Conservation (phyloP, 53 echinoderm and acorn worm genomes). For the Paelopatides confundens region DNA sequence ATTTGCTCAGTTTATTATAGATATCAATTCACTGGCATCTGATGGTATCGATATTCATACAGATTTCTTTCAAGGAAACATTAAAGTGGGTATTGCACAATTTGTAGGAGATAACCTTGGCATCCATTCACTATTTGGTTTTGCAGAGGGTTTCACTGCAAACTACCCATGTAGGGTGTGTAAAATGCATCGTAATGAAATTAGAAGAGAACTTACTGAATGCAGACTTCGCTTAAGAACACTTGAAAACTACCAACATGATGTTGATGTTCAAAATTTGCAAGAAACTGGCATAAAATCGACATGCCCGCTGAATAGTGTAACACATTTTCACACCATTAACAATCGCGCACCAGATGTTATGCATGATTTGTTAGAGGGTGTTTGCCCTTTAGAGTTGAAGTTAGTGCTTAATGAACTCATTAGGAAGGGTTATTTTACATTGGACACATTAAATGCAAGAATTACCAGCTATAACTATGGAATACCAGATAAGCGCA, state of each 20-base stretch:
- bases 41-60: slow-evolving; percentile 47
- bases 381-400: slow-evolving; percentile 56
- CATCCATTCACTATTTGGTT: slow-evolving; percentile 41
- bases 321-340: slow-evolving; percentile 35
- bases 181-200: slow-evolving; percentile 45
- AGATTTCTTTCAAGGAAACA: slow-evolving; percentile 28
- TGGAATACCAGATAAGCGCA: slow-evolving; percentile 44
- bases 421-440: slow-evolving; percentile 46
- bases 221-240: background rate
- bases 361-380: slow-evolving; percentile 62
- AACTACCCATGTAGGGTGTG: slow-evolving; percentile 60
- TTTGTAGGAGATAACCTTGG: slow-evolving; percentile 63
- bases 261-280: background rate
- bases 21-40: slow-evolving; percentile 25
- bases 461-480: slow-evolving; percentile 60
- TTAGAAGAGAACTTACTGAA: background rate
- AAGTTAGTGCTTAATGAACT: slow-evolving; percentile 49
- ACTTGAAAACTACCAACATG: slow-evolving; percentile 15
- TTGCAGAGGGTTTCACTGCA: slow-evolving; percentile 53
- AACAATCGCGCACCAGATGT: slow-evolving; percentile 53
- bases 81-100: slow-evolving; percentile 32
- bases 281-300: slow-evolving; percentile 50
- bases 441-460: slow-evolving; percentile 20
- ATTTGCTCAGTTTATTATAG: slow-evolving; percentile 19
- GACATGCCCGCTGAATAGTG: slow-evolving; percentile 34